A percentile compares a stretch with the other conserved stretches of the same genome.
These are phyloP conservation scores for Pseudoatta argentina DNA, from an alignment of 1,140 invertebrate genomes.

Conservation along the genomic window DNA sequence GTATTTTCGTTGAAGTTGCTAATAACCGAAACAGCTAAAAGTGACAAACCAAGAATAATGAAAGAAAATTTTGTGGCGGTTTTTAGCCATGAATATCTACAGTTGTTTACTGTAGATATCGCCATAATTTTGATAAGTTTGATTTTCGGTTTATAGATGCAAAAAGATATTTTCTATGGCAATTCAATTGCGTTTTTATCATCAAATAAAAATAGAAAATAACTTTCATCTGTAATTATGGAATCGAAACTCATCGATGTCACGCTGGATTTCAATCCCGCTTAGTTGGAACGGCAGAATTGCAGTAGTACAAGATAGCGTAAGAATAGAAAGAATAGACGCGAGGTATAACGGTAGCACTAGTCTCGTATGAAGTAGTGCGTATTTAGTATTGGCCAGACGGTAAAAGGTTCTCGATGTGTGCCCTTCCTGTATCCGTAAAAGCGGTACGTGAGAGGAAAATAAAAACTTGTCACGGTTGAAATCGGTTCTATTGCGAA, in stretches of 20 bases:
- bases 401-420: slow-evolving; percentile 64
- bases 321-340: slow-evolving; percentile 74
- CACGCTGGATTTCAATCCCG: neutral
- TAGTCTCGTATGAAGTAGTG: slow-evolving; percentile 76
- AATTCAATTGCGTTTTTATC: neutral
- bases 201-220: neutral
- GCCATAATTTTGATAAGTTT: neutral
- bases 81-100: neutral
- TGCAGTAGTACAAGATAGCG: slow-evolving; percentile 63
- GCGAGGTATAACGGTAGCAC: slow-evolving; percentile 52
- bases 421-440: slow-evolving; percentile 9
- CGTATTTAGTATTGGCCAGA: slow-evolving; percentile 80
- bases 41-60: neutral
- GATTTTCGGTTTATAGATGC: slow-evolving; percentile 36
- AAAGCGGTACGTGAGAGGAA: neutral
- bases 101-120: neutral
- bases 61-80: neutral
- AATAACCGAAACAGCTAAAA: neutral
- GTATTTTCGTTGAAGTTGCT: too few species aligned
- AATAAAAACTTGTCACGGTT: neutral
- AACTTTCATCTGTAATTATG: neutral
- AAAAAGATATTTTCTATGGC: neutral
- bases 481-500: neutral
- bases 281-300: slow-evolving; percentile 3
- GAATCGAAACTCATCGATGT: neutral